A percentile compares a stretch with the other conserved stretches of the same genome.
phyloP scores from a whole-genome alignment of 2,888 invertebrate species.

The Carabus problematicus region DNA sequence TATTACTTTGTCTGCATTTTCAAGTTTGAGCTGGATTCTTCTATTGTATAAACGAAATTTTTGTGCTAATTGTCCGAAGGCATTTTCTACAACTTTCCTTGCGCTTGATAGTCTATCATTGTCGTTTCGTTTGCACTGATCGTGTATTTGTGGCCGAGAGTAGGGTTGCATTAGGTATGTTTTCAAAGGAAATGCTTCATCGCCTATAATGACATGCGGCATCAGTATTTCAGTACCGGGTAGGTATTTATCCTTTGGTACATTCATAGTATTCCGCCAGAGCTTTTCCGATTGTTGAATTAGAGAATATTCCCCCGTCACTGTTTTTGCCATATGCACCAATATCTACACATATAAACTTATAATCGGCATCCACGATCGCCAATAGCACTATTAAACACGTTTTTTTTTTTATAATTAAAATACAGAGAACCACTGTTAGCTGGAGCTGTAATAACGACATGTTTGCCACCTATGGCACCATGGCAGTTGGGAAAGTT shows the following conservation, averaged over 20 bases:
- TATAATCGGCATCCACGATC: slow-evolving; percentile 45
- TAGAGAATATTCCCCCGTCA: slow-evolving; percentile 41
- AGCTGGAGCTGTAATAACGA: too few species aligned
- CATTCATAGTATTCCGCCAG: slow-evolving; percentile 6
- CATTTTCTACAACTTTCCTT: too few species aligned
- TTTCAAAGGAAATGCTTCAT: slow-evolving; percentile 30
- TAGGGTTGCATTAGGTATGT: slow-evolving; percentile 18
- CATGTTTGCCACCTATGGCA: too few species aligned
- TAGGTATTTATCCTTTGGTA: slow-evolving; percentile 7
- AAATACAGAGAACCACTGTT: too few species aligned
- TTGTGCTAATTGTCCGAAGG: too few species aligned
- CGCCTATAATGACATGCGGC: slow-evolving; percentile 21
- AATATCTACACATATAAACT: slow-evolving; percentile 46
- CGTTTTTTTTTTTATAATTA: not conserved
- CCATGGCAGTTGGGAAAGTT: too few species aligned
- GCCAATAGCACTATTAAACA: slow-evolving; percentile 44
- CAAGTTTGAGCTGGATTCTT: slow-evolving; percentile 27
- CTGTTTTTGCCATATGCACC: slow-evolving; percentile 45
- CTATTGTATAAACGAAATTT: slow-evolving; percentile 16
- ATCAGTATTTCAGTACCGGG: slow-evolving; percentile 9
- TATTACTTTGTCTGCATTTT: slow-evolving; percentile 33
- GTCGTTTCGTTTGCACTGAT: too few species aligned
- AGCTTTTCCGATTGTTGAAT: slow-evolving; percentile 28
- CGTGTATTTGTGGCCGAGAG: too few species aligned
- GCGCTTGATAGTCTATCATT: too few species aligned